phyloP scores from a whole-genome alignment of 2,113 vertebrate species.

The Hydrolagus affinis region DNA sequence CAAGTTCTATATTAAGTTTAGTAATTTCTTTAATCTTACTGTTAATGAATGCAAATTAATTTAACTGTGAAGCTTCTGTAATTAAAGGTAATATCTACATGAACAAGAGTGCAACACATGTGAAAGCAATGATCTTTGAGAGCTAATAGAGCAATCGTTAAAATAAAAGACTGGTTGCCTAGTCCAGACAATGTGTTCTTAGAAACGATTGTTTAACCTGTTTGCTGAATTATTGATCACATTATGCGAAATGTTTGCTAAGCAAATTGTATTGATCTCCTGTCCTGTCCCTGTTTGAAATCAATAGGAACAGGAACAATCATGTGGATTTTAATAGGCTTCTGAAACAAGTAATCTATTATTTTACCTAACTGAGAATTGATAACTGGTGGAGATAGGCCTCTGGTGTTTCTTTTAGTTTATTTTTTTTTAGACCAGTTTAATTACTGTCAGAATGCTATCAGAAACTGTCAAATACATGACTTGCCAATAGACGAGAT shows the following conservation, averaged over 20 bases:
- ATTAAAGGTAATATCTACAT: too few relatives aligned
- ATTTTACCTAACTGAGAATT: background rate
- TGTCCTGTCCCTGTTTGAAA: slow-evolving; percentile 57
- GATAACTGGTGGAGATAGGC: background rate
- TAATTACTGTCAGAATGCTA: background rate
- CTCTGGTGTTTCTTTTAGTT: background rate
- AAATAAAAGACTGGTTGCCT: too few relatives aligned
- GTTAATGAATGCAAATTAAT: too few relatives aligned
- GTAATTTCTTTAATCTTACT: too few relatives aligned
- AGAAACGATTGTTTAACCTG: slow-evolving; percentile 22
- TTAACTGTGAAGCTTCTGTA: too few relatives aligned
- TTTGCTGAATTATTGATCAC: slow-evolving; percentile 46
- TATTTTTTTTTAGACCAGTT: background rate
- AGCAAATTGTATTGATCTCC: slow-evolving; percentile 54
- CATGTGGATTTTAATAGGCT: slow-evolving; percentile 56
- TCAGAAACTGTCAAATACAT: background rate
- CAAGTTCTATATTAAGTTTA: too few relatives aligned
- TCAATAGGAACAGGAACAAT: slow-evolving; percentile 58
- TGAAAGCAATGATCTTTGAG: too few relatives aligned
- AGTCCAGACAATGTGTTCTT: background rate
- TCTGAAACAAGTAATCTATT: slow-evolving; percentile 35
- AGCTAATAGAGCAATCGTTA: too few relatives aligned
- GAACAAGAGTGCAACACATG: too few relatives aligned
- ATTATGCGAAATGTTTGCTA: slow-evolving; percentile 40
- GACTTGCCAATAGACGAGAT: too few relatives aligned